Evolutionary conservation across 2,888 invertebrate genomes (phyloP), one percentile per base, ranked within the genome.

Genomic region (Trichogramma evanescens): DNA sequence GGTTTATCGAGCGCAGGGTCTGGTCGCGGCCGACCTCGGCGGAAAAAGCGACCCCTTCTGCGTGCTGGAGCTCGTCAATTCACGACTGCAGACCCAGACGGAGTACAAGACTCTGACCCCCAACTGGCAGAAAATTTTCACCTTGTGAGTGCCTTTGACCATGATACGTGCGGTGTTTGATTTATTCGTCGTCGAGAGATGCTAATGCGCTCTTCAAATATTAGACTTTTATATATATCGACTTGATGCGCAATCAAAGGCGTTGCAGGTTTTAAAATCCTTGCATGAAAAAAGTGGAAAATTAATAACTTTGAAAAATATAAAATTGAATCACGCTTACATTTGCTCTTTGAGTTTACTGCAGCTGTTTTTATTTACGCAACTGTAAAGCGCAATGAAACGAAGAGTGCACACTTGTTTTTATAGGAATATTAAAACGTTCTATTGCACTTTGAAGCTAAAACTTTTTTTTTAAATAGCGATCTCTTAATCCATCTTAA

Each of bases 41-140:
- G 97, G 97, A 3, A 98, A 98, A 77, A 96, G 96, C 52, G 99
- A 99, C 80, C 99, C 99, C 0, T 99, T 98, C 80, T 97, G 96
- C 79, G 97, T 99, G 0, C 78, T 99, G 26, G 97, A 98, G 76
- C 81, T 99, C 65, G 92, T 94, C 9, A 99, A 99, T 75, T 87
- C 95, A 1, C 85, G 98, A 55, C 81, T 98, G 44, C 97, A 98
- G 78, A 99, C 99, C 0, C 96, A 98, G 77, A 99, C 99, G 0
- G 97, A 98, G 78, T 99, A 99, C 78, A 97, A 98, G 79, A 99
- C 98, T 0, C 80, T 99, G 38, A 84, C 89, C 57, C 99, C 99
- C 0, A 93, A 89, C 67, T 99, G 99, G 99, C 95, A 96, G 82
- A 98, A 98, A 80, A 93, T 97, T 68, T 99, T 98, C 77, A 95